Evolutionary conservation across 2,113 vertebrate species (phyloP), one percentile per base, ranked within the genome.

Genomic region (Hippopotamus amphibius): DNA sequence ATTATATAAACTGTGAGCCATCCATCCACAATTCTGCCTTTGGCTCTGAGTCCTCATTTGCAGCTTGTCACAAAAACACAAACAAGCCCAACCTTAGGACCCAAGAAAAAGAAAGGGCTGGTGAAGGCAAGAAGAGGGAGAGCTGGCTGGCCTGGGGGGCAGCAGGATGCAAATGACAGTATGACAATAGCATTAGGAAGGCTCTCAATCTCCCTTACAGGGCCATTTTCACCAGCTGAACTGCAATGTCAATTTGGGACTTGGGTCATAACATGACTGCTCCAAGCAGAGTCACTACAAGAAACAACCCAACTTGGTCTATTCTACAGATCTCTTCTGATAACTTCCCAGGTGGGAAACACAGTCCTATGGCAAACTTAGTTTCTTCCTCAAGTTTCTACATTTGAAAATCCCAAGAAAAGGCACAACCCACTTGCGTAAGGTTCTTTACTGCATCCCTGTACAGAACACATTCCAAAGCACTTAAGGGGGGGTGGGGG

Each of bases 11-110:
- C 33, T 46, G 65, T 28, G 93, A 97, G 93, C 94, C 96, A 50
- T 5, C 53, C 92, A 79, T 8, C 16, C 24, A 5, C 92, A 53
- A 22, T 2, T 55, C 95, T 83, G 97, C 97, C 98, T 83, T 6
- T 5, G 96, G 98, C 98, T 92, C 28, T 2, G 2, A 68, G 82
- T 88, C 95, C 96, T 92, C 69, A 2, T 59, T 84, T 96, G 71
- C 92, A 90, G 63, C 93, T 66, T 95, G 28, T 33, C 72, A 97
- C 96, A 55, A 26, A 61, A 0, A 65, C 74, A 55, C 61, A 61
- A 96, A 68, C 84, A 90, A 26, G 85, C 41, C 53, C 83, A 79
- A 69, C 37, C 19, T 66, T 0, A 0, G 1, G 6, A n/a, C 0
- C 66, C 16, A 17, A 53, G 72, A 26, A 61, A 91, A 87, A 92